Evolutionary conservation across 1,140 invertebrate species (phyloP), one percentile per base, ranked within the genome.

Genomic region (Mizuhopecten yessoensis): DNA sequence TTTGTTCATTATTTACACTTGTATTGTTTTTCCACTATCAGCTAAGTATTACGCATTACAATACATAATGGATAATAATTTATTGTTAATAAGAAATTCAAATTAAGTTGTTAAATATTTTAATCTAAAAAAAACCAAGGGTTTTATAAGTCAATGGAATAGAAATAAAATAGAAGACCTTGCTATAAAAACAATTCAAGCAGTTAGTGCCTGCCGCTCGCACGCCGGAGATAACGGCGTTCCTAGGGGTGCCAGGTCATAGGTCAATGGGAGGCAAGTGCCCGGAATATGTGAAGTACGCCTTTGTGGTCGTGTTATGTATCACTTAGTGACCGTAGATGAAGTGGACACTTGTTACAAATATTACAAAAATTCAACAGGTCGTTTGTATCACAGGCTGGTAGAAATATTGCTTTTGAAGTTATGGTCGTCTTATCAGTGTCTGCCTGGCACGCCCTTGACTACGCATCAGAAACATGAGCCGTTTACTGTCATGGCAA

Each of bases 241-340:
- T 75, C 23, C n/a, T n/a, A 75, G 17, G n/a, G 23, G 9, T 75
- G 57, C 57, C 23, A 29, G 57, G 57, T 75, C 57, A 75, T n/a
- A 75, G 57, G 57, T 75, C 57, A 75, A 7, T 75, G 23, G 57
- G 11, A 75, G 57, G 57, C 57, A 75, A 75, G 57, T 75, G 57
- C 57, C 57, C 57, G n/a, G 57, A 17, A 29, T 75, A 75, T 75
- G 57, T 75, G 57, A 75, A 75, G 57, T 75, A 29, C 57, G 57
- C 57, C 57, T 75, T 75, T 75, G 57, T 75, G 57, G 57, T 75
- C n/a, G 57, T n/a, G 57, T 75, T 75, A n/a, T 75, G 57, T 75
- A 75, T 75, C 57, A 75, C 57, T 75, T 29, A 75, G 57, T 75
- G 57, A 75, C 57, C 57, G 57, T 45, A 29, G 5, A 29, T 75